Base-by-base conservation (phyloP, 2,888 invertebrate species). In the Noctua pronuba region DNA sequence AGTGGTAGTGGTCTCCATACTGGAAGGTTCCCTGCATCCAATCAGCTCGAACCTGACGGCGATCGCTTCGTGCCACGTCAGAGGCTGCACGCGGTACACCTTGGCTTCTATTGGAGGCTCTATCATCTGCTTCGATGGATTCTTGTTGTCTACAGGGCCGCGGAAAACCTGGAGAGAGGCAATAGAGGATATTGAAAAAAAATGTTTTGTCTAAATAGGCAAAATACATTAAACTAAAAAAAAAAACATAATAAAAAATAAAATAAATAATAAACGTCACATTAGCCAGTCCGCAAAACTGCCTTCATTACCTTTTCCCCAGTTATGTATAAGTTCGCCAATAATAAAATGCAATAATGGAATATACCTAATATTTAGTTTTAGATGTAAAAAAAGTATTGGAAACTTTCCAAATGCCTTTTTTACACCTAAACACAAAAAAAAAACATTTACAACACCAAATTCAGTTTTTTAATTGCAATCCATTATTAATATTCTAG, bases 91-190 rank as follows among this genome's bases (percentile, higher is more conserved):
- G 78, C 98, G 97, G 16, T 99, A 91, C 38, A 97, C 97, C 89
- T 97, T 97, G 0, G 98, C 98, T 92, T 98, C 98, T 71, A 99
- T 96, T 0, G 99, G 98, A 7, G 97, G 95, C 38, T 97, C 94
- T 83, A 99, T 98, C 89, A 98, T 97, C 88, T 98, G 97, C 88
- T 97, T 96, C 0, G 97, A 95, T 0, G 97, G 97, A 0, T 96
- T 96, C 0, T 93, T 95, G 60, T 97, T 95, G 92, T 98, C 97
- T 24, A 97, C 93, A 3, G 98, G 98, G 0, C 98, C 99, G 86
- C 97, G 97, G 95, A 99, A 98, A 49, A 97, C 92, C 98, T 98
- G 92, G 7, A 1, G 18, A 16, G 13, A 52, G 1, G 4, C n/a
- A 65, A 55, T n/a, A 16, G 6, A 31, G 2, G 13, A 5, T 35